Base-by-base conservation (phyloP, 2,797 vertebrate genomes). In the Trachurus trachurus region DNA sequence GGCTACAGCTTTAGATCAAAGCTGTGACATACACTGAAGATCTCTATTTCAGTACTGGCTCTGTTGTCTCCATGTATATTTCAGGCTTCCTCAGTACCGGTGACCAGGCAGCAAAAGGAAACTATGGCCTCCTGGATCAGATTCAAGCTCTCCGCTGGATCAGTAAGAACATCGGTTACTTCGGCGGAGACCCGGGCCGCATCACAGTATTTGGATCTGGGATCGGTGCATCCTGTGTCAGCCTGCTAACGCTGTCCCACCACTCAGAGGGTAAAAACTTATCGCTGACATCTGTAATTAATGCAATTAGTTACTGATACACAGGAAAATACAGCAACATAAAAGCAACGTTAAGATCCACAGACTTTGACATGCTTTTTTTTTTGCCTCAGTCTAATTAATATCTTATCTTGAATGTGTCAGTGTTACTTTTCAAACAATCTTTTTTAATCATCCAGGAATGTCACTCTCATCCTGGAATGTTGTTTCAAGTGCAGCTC, bases 81-180 rank as follows among this genome's bases (percentile, higher is more conserved):
- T 64, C 93, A 99, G 98, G 98, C 66, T 99, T 99, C 93, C 95
- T 99, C 85, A 99, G 98, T 77, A 99, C 98, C 21, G 98, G 98
- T n/a, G 98, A 99, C 94, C 98, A 99, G 94, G 98, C 98, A 57
- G 98, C 98, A 69, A 99, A 99, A 93, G 98, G 98, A 87, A 99
- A 99, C 93, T 99, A 99, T 66, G 98, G 98, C 74, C 97, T 99
- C 71, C 95, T 99, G 89, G 98, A 99, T 93, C 97, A 99, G 91
- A 99, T 99, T 81, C 98, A 99, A 93, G 98, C 98, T 72, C 96
- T 99, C 78, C 96, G 98, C 79, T 99, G 98, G 95, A 96, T 96
- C 86, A 96, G 92, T 84, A 95, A 95, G 92, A 96, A 96, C 85
- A 95, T 96, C 0, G 94, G 94, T 50, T 95, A 94, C 86, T 96